Base-by-base conservation (phyloP, 2,113 vertebrate species). In the Tenebrosternarchus preto region DNA sequence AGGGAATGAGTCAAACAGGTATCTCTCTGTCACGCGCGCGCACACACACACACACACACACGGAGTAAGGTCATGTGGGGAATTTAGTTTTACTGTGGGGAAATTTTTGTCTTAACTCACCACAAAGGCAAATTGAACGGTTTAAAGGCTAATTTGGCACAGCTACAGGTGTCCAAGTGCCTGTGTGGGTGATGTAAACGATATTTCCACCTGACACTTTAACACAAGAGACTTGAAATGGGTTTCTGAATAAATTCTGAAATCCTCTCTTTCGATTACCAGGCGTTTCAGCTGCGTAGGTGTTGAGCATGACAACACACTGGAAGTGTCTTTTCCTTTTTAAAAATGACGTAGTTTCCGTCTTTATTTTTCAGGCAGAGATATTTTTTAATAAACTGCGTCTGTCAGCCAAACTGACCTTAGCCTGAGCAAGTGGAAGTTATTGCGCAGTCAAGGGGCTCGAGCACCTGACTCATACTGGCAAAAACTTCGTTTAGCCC, bases 31-130 rank as follows among this genome's bases (percentile, higher is more conserved):
- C 25, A 63, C 57, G 33, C 2, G 33, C 33, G 33, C 33, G 33
- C 33, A 6, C n/a, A n/a, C n/a, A n/a, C 17, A 20, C n/a, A 22
- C 7, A 9, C 70, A 7, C 70, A 29, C 24, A 29, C 70, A n/a
- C 17, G 29, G 12, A 55, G 17, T 25, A 5, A 15, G 61, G 24
- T 19, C 39, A 8, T 71, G 29, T 43, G 64, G 77, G 77, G 29
- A 3, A 63, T 78, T 83, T 70, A 67, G 33, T 36, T 71, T 67
- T 50, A 20, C n/a, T 16, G 1, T 33, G 50, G 81, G 81, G 60
- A 77, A 57, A 55, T 82, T 82, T 53, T 76, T 4, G 1, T 8
- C 46, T 55, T 24, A 25, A 15, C 43, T 50, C 43, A 50, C 43
- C 43, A 50, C 39, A 50, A 50, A 50, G 43, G 7, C 43, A 50